Percentiles rank a stretch among this genome's conserved stretches.
Evolutionary conservation across 2,113 vertebrate genomes (phyloP).

Genomic region (Elaphurus davidianus): DNA sequence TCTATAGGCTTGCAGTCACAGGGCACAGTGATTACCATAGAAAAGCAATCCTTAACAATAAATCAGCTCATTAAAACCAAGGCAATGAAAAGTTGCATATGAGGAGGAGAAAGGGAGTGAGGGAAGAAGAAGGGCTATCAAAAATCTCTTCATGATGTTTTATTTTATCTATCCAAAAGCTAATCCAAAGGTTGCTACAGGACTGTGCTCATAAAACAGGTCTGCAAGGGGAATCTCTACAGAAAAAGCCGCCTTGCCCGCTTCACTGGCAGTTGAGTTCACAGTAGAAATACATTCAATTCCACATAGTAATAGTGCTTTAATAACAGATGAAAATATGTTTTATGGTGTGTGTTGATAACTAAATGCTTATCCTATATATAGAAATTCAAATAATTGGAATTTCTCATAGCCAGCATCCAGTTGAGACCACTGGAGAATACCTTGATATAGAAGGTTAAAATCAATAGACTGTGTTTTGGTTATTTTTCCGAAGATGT

Average conservation of each 20-base stretch:
- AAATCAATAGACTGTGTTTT: conserved; percentile 82
- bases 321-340: conserved; percentile 79
- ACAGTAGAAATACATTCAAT: conserved; percentile 55
- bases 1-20: neutral
- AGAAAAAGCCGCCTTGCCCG: conserved; percentile 51
- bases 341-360: conserved; percentile 81
- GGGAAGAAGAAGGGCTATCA: neutral
- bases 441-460: conserved; percentile 82
- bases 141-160: conserved; percentile 8
- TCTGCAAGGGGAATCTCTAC: conserved; percentile 66
- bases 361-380: conserved; percentile 81
- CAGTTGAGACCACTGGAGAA: conserved; percentile 74
- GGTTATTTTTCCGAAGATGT: conserved; percentile 82
- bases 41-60: neutral
- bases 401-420: conserved; percentile 80
- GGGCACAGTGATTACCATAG: neutral
- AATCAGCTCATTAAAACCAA: conserved; percentile 37
- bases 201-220: conserved; percentile 24
- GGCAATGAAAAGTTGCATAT: neutral
- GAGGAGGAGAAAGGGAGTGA: neutral
- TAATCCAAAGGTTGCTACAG: neutral
- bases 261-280: conserved; percentile 12
- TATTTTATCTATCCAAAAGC: neutral
- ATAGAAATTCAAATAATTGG: conserved; percentile 84
- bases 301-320: conserved; percentile 72